Evolutionary conservation across 2,113 vertebrate genomes (phyloP).

Genomic region (Lipotes vexillifer): DNA sequence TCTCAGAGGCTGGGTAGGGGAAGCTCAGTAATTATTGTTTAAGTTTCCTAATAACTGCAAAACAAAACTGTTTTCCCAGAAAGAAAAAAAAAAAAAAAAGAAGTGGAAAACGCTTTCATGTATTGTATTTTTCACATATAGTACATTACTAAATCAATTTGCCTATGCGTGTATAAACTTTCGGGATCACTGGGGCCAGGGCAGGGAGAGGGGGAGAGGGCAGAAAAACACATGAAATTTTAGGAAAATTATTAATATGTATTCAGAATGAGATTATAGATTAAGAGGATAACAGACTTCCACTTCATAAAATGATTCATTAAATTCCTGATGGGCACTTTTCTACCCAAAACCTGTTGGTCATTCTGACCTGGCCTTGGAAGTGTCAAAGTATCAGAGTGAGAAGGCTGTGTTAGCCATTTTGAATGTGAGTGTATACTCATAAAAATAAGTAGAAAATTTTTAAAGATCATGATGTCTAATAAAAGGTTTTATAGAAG

Average conservation of each 20-base stretch:
- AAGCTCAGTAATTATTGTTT: slow-evolving; percentile 53
- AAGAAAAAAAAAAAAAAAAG: background rate
- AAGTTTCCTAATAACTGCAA: slow-evolving; percentile 72
- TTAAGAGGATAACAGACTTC: background rate
- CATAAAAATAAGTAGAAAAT: background rate
- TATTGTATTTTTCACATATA: background rate
- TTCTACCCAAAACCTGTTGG: background rate
- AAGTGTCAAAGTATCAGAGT: background rate
- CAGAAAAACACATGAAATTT: background rate
- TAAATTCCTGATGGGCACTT: background rate
- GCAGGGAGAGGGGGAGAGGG: rapidly evolving
- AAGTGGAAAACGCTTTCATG: background rate
- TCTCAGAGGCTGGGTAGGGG: background rate
- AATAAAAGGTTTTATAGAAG: background rate
- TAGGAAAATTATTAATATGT: background rate
- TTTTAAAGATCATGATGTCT: background rate
- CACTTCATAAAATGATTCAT: background rate
- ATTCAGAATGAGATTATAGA: background rate
- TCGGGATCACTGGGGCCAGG: background rate
- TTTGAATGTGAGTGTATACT: background rate
- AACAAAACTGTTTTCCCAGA: slow-evolving; percentile 45
- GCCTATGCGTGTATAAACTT: background rate
- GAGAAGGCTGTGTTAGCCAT: background rate
- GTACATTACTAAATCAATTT: background rate
- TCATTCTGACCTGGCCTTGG: background rate